Evolutionary conservation across 2,888 invertebrate species (phyloP), one percentile per base, ranked within the genome.

Genomic region (Nomada goodeniana): DNA sequence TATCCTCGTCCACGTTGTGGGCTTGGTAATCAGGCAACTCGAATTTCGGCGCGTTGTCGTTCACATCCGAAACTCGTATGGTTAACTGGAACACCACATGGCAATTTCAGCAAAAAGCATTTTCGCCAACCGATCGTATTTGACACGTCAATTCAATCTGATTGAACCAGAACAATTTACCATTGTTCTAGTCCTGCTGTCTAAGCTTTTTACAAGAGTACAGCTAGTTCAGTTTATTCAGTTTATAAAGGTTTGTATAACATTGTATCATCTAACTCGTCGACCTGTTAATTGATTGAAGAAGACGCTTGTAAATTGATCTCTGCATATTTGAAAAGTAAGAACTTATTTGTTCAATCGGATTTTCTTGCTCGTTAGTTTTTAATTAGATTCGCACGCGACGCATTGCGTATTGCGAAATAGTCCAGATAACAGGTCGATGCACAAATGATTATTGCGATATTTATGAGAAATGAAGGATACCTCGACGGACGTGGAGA

Each of bases 21-120:
- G 98, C 98, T 94, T 99, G 98, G 94, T 99, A 99, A 94, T 99
- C 98, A 0, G 99, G 99, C 85, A 99, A 94, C 94, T 99, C 98
- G 92, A 98, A 99, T 94, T 98, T 98, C 0, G 99, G 99, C 11
- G 98, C 98, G 94, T 99, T 99, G 94, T 99, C 99, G 93, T 99
- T 99, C 60, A 98, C 98, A 94, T 99, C 99, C 9, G 98, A 98
- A 61, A 99, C 98, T 85, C 98, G 96, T 85, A 98, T 98, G 3
- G 98, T 98, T 64, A 98, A 94, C 98, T 98, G 95, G 36, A 15
- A 83, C 80, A 81, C 20, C 13, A 9, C 50, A 36, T n/a, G 44
- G 36, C n/a, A 36, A 52, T 60, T 65, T 79, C 18, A 79, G 26
- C 13, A 5, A 20, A 59, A 23, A 2, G n/a, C 11, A 67, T n/a